phyloP scores from a whole-genome alignment of 2,888 invertebrate genomes.

The Epinotia brunnichana region DNA sequence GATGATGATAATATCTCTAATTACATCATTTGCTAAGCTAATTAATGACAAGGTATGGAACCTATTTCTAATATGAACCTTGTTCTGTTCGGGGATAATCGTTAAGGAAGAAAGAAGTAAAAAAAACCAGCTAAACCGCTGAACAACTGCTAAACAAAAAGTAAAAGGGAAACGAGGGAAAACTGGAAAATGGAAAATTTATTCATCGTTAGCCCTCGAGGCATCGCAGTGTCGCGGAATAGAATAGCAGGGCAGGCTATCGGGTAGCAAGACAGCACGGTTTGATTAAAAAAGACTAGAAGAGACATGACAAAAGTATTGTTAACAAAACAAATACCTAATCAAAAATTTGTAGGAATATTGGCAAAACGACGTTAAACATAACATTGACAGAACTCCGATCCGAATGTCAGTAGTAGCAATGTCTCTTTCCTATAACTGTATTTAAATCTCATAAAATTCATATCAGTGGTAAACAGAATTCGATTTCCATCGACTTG shows the following conservation, averaged over 20 bases:
- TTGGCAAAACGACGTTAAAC: too few relatives aligned
- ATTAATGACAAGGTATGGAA: too few relatives aligned
- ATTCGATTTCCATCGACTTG: too few relatives aligned
- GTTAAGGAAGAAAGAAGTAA: neutral
- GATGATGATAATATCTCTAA: too few relatives aligned
- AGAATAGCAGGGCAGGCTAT: conserved; percentile 53
- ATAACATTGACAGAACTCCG: too few relatives aligned
- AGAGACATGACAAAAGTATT: neutral
- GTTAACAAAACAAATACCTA: too few relatives aligned
- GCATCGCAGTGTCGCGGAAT: conserved; percentile 47
- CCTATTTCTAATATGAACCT: neutral
- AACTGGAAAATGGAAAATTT: conserved; percentile 62
- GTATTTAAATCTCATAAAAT: too few relatives aligned
- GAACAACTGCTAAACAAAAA: conserved; percentile 51
- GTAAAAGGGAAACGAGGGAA: conserved; percentile 51
- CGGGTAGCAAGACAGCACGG: conserved; percentile 49
- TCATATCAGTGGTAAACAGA: too few relatives aligned
- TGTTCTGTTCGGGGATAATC: neutral
- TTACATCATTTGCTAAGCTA: too few relatives aligned
- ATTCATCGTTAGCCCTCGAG: conserved; percentile 63
- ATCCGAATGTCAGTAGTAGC: too few relatives aligned
- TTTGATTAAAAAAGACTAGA: conserved; percentile 53
- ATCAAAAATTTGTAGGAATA: too few relatives aligned
- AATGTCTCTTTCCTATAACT: too few relatives aligned
- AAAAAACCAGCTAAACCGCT: conserved; percentile 50